A percentile compares a stretch with the other conserved stretches of the same genome.
These are phyloP conservation scores for Stegostoma tigrinum DNA, from an alignment of 2,113 vertebrate genomes.

Conservation along the genomic window DNA sequence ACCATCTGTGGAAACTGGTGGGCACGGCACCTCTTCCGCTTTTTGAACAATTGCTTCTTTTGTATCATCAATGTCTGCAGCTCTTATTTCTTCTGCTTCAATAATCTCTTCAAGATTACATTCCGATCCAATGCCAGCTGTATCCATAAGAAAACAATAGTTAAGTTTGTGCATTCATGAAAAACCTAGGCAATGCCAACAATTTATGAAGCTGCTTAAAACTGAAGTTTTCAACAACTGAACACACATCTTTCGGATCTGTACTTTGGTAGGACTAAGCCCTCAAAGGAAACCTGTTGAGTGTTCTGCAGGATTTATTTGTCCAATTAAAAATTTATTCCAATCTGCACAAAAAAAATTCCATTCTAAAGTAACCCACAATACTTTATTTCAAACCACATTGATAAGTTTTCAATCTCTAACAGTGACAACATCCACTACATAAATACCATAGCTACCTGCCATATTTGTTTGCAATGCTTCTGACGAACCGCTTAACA, in stretches of 20 bases:
- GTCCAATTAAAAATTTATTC: not conserved
- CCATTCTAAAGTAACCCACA: not conserved
- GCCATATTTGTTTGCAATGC: not conserved
- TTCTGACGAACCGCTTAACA: not conserved
- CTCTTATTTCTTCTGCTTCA: conserved; percentile 71
- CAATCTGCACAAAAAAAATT: not conserved
- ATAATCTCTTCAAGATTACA: conserved; percentile 71
- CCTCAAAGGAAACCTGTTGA: not conserved
- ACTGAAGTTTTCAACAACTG: no score
- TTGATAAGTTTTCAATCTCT: not conserved
- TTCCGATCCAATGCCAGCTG: conserved; percentile 54
- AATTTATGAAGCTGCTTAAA: not conserved
- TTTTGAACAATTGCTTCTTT: conserved; percentile 44
- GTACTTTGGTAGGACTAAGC: not conserved
- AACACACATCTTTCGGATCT: not conserved
- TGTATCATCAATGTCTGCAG: conserved; percentile 44
- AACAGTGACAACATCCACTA: not conserved
- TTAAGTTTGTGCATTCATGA: not conserved
- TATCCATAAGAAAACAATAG: conserved; percentile 39
- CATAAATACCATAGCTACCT: not conserved
- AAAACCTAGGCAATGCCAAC: not conserved
- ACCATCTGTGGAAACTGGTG: conserved; percentile 45
- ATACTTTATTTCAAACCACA: not conserved
- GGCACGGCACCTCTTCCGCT: conserved; percentile 49
- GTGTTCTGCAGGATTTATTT: not conserved